These are phyloP conservation scores for Lissonota sp. DNA, from an alignment of 2,888 invertebrate genomes.

Conservation along the genomic window DNA sequence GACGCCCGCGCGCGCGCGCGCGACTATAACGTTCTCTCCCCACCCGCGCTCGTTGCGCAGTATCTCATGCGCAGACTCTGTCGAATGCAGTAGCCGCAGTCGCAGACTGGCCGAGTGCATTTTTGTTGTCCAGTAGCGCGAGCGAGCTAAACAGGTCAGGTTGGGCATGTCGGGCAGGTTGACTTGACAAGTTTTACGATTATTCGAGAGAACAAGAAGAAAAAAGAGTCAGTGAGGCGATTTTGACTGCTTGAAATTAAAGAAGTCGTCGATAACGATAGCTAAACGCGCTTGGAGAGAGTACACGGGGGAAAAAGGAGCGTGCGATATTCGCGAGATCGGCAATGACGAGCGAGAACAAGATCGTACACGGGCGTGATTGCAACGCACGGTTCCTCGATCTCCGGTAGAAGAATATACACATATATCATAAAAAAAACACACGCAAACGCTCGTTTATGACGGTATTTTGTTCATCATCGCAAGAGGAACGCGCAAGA, in stretches of 20 bases:
- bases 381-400: conserved; percentile 50
- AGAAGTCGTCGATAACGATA: too few relatives aligned
- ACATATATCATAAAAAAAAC: neutral
- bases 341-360: conserved; percentile 45
- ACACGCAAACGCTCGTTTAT: neutral
- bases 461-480: conserved; percentile 34
- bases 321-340: conserved; percentile 45
- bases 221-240: too few relatives aligned
- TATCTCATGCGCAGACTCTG: conserved; percentile 49
- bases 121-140: conserved; percentile 59
- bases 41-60: conserved; percentile 58
- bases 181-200: conserved; percentile 66
- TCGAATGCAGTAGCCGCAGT: conserved; percentile 46
- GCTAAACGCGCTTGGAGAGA: too few relatives aligned
- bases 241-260: too few relatives aligned
- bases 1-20: conserved; percentile 34
- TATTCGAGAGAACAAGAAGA: too few relatives aligned
- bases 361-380: conserved; percentile 34
- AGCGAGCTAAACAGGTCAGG: conserved; percentile 74
- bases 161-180: conserved; percentile 73
- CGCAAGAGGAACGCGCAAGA: conserved; percentile 36
- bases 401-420: conserved; percentile 39
- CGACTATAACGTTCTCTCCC: neutral
- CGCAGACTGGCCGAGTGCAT: conserved; percentile 46
- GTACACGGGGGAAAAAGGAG: conserved; percentile 19